Evolutionary conservation across 2,888 invertebrate species (phyloP).

Genomic region (Mycalesis mineus): DNA sequence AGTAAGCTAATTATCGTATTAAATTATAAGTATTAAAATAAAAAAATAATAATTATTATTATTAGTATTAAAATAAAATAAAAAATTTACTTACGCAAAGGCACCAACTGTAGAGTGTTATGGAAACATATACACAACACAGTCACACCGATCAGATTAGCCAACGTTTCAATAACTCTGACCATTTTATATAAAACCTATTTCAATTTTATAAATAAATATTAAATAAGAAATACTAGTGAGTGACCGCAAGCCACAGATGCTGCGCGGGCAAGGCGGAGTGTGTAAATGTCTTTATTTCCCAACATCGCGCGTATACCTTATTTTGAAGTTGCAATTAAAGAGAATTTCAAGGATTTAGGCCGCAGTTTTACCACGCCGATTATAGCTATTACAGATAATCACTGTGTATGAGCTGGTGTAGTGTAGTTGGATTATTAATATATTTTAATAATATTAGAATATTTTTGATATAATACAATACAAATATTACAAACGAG

Average conservation of each 20-base stretch:
- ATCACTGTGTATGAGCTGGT: background rate
- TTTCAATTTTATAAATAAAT: background rate
- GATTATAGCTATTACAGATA: conserved; percentile 22
- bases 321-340: conserved; percentile 59
- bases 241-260: conserved; percentile 20
- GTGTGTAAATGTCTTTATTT: conserved; percentile 49
- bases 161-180: conserved; percentile 16
- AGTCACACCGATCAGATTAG: conserved; percentile 37
- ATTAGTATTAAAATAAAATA: no score
- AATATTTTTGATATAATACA: no score
- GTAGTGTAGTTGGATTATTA: no score
- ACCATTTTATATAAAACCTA: conserved; percentile 10
- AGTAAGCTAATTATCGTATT: no score
- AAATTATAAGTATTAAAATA: no score
- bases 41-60: no score
- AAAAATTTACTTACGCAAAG: conserved; percentile 58
- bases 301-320: conserved; percentile 31
- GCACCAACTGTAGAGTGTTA: conserved; percentile 55
- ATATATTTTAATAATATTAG: no score
- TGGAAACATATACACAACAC: conserved; percentile 53
- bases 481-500: no score
- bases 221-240: conserved; percentile 12
- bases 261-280: conserved; percentile 40
- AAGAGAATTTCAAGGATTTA: conserved; percentile 60
- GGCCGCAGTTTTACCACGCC: conserved; percentile 37